Evolutionary conservation across 2,113 vertebrate genomes (phyloP).

Genomic region (Pristiophorus japonicus): DNA sequence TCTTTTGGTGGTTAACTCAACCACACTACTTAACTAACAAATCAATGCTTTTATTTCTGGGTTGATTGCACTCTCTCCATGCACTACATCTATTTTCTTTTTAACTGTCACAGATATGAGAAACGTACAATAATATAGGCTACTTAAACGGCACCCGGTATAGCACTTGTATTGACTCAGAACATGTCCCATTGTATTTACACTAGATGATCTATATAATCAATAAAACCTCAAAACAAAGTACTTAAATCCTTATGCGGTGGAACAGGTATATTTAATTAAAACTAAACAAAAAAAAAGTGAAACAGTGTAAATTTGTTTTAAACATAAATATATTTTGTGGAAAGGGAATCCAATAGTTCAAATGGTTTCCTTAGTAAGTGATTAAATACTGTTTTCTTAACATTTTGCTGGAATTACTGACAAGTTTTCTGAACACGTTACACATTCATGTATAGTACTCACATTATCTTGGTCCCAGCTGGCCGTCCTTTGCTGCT

Average conservation of each 20-base stretch:
- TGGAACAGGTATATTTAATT: not conserved
- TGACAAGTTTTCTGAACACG: not conserved
- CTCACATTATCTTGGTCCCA: constrained; percentile 3
- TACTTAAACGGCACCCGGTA: not conserved
- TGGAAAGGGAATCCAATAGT: not conserved
- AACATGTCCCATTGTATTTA: not conserved
- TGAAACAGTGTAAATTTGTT: not conserved
- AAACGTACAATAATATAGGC: not conserved
- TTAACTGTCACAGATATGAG: not conserved
- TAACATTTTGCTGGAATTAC: not conserved
- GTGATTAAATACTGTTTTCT: not conserved
- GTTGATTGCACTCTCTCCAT: not conserved
- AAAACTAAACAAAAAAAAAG: not conserved
- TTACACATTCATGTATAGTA: not conserved
- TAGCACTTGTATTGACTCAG: not conserved
- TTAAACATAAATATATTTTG: not conserved
- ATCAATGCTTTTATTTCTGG: not conserved
- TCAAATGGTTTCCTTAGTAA: not conserved
- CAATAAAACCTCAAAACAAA: not conserved
- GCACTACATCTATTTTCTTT: too few relatives aligned
- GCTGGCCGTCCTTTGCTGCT: not conserved
- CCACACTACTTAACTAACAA: not conserved
- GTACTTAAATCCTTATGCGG: not conserved
- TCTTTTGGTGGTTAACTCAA: not conserved
- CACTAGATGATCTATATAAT: not conserved